Evolutionary conservation across 1,140 invertebrate genomes (phyloP).

Genomic region (Tetramorium alpestre): DNA sequence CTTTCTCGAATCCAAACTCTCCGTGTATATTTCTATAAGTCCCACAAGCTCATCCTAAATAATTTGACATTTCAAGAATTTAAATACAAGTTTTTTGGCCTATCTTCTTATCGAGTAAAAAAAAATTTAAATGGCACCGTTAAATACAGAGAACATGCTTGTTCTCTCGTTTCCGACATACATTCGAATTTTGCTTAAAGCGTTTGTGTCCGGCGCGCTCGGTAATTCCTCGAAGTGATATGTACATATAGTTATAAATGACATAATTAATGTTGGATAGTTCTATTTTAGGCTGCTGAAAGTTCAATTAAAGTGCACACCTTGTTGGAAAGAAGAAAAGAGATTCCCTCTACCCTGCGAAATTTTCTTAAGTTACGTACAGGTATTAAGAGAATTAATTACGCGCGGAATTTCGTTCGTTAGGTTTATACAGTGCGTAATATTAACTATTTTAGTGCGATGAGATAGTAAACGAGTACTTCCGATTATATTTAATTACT

Average conservation of each 20-base stretch:
- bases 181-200: slow-evolving; percentile 24
- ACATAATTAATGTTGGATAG: slow-evolving; percentile 52
- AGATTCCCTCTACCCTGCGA: slow-evolving; percentile 11
- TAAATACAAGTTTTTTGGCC: slow-evolving; percentile 17
- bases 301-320: slow-evolving; percentile 19
- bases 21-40: not conserved
- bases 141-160: slow-evolving; percentile 25
- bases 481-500: slow-evolving; percentile 62
- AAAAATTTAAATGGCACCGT: slow-evolving; percentile 34
- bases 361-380: slow-evolving; percentile 28
- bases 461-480: slow-evolving; percentile 39
- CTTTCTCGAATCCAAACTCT: slow-evolving; percentile 12
- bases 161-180: slow-evolving; percentile 3
- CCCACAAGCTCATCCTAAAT: not conserved
- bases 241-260: slow-evolving; percentile 45
- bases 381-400: not conserved
- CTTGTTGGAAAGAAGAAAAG: not conserved
- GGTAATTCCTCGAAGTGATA: slow-evolving; percentile 55
- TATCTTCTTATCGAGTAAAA: slow-evolving; percentile 21
- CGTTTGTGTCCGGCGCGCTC: slow-evolving; percentile 40
- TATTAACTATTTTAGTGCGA: slow-evolving; percentile 27
- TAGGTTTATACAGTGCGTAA: slow-evolving; percentile 25
- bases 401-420: slow-evolving; percentile 13
- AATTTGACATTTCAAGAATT: slow-evolving; percentile 26
- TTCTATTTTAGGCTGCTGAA: slow-evolving; percentile 42